Evolutionary conservation across 2,797 vertebrate genomes (phyloP).

Genomic region (Orientallactaga sibirica): DNA sequence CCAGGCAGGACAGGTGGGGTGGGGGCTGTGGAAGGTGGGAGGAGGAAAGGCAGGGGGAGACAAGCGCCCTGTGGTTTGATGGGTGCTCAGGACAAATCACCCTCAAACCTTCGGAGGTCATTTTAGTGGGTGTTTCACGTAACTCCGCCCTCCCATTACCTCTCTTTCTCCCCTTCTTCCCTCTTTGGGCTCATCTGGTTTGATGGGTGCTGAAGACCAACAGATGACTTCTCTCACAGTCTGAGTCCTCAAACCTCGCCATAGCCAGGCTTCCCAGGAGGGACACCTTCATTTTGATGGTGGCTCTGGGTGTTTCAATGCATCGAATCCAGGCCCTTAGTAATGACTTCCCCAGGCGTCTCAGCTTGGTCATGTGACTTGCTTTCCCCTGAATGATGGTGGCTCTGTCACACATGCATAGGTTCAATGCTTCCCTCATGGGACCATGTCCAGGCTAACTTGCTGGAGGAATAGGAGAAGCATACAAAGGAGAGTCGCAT

Average conservation of each 20-base stretch:
- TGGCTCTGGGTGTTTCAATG: neutral
- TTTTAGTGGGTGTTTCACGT: neutral
- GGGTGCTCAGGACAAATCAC: neutral
- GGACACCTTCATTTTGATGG: neutral
- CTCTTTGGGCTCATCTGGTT: neutral
- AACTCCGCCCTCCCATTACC: neutral
- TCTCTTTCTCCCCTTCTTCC: neutral
- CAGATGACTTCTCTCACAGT: neutral
- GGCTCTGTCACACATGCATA: too few relatives aligned
- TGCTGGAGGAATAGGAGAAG: neutral
- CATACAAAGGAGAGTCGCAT: fast-evolving
- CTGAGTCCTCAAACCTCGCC: neutral
- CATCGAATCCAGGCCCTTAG: neutral
- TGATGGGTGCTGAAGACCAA: too few relatives aligned
- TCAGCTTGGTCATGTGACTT: neutral
- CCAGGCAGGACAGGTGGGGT: neutral
- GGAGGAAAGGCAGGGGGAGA: too few relatives aligned
- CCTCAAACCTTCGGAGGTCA: too few relatives aligned
- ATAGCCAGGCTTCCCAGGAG: neutral
- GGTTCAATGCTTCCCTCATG: fast-evolving
- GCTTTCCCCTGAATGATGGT: too few relatives aligned
- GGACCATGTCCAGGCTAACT: neutral
- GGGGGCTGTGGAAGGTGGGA: neutral
- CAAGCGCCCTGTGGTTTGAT: neutral
- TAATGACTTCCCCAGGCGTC: neutral